Conservation (phyloP, 2,797 vertebrate genomes). For the Aselliscus stoliczkanus region DNA sequence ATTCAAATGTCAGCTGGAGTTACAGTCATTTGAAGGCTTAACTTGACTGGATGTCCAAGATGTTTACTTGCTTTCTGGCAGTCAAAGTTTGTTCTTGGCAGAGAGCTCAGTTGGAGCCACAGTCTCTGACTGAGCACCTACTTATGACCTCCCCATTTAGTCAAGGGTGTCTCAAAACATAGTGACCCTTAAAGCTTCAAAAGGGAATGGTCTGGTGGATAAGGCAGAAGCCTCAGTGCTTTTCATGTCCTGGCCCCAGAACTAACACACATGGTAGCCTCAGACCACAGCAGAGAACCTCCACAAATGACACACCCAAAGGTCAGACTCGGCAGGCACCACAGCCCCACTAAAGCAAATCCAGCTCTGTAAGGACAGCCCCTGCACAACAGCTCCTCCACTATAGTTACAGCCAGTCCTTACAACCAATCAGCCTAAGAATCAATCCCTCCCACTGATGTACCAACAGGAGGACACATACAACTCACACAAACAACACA, state of each 20-base stretch:
- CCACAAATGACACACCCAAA: no score
- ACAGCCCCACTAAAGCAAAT: no score
- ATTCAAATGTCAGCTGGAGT: neutral
- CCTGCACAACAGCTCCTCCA: no score
- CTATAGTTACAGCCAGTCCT: no score
- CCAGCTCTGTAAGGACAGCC: no score
- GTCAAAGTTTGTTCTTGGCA: neutral
- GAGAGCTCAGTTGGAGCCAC: neutral
- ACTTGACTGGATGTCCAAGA: neutral
- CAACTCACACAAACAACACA: no score
- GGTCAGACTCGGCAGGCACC: no score
- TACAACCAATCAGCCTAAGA: no score
- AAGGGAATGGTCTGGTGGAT: neutral
- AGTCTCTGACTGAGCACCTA: neutral
- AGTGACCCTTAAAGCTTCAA: neutral
- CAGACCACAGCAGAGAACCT: no score
- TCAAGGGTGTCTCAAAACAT: neutral
- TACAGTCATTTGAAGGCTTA: neutral
- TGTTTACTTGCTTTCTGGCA: neutral
- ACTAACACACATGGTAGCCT: no score
- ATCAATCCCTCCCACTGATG: no score
- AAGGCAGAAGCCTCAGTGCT: neutral
- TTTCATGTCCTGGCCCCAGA: neutral
- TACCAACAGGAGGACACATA: no score
- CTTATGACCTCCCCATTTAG: neutral